Base-by-base conservation (phyloP, 1,140 invertebrate genomes). In the Probaryconus sp. region DNA sequence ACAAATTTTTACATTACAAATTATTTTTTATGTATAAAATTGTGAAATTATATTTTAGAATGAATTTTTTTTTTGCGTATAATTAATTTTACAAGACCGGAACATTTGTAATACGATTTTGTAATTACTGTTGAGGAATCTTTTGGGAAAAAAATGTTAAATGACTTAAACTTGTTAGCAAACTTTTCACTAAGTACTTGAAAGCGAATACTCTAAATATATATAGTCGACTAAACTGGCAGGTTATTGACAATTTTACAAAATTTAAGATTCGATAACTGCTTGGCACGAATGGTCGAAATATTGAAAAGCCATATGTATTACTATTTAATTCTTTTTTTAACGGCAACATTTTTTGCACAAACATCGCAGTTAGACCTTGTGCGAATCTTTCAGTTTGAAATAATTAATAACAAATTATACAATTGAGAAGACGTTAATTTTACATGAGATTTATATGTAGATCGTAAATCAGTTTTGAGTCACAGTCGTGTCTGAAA, bases 171-270 rank as follows among this genome's bases (percentile, higher is more conserved):
- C 51, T 71, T 64, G 60, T 71, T 71, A 71, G 68, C 60, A 45
- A 71, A 71, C 35, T 71, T 71, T 71, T 42, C 58, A 71, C 64
- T 71, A 71, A 71, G 68, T 71, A 28, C 51, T 71, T 37, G 51
- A 63, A 58, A 55, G 51, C 43, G 33, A 48, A 45, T 17, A 9
- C 28, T 2, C 20, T 3, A 18, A 60, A 71, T n/a, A n/a, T n/a
- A n/a, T n/a, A n/a, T n/a, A 64, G 31, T 64, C 51, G 58, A 45
- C 35, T 42, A 20, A 58, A 71, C 68, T 64, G 60, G 64, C 68
- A 64, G 51, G 43, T 33, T 58, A 71, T 71, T 71, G 68, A 60
- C 60, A 45, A 64, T 71, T 71, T 64, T 58, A 43, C 50, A 21
- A 21, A 71, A 64, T 58, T 71, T 51, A 58, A 71, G 51, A 64